Base-by-base conservation (phyloP, 2,888 invertebrate species). In the Spodoptera exigua region DNA sequence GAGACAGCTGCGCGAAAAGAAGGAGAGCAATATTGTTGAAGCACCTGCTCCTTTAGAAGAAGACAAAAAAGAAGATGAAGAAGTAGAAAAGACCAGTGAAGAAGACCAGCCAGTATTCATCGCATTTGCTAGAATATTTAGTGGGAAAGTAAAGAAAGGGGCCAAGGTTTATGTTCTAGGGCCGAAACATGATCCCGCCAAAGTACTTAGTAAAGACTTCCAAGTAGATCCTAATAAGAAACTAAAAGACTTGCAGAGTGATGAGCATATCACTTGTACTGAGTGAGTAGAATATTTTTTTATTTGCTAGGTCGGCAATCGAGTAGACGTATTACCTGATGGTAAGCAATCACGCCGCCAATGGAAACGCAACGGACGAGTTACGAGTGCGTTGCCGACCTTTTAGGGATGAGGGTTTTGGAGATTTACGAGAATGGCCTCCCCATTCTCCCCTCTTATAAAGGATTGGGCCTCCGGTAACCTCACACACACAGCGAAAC, bases 41-140 rank as follows among this genome's bases (percentile, higher is more conserved):
- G 71, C 76, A n/a, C n/a, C n/a, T 14, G 53, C 56, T 27, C 67
- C 79, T 60, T 64, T 80, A 64, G 74, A 80, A 47, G 84, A 83
- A 41, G 27, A 27, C 1, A 66, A 76, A 17, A 75, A 71, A 14
- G 86, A 89, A 37, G 80, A 79, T 12, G 71, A 81, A 12, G 87
- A 68, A 51, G 62, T 67, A 52, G 87, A 89, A 70, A 88, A 91
- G 39, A 80, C 82, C 63, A 72, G 55, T 60, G 84, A 86, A 54
- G 81, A 82, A 56, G 88, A 96, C 46, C 93, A 95, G 48, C 95
- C 96, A 63, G 96, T 95, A 40, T 97, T 99, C 83, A 95, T 99
- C 69, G 99, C 98, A 0, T 98, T 99, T 92, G 98, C 98, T 14
- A 95, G 99, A 81, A 95, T 99, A 35, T 99, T 98, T 87, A 98